Conservation (phyloP, 2,113 vertebrate species). For the Tylochromis polylepis region DNA sequence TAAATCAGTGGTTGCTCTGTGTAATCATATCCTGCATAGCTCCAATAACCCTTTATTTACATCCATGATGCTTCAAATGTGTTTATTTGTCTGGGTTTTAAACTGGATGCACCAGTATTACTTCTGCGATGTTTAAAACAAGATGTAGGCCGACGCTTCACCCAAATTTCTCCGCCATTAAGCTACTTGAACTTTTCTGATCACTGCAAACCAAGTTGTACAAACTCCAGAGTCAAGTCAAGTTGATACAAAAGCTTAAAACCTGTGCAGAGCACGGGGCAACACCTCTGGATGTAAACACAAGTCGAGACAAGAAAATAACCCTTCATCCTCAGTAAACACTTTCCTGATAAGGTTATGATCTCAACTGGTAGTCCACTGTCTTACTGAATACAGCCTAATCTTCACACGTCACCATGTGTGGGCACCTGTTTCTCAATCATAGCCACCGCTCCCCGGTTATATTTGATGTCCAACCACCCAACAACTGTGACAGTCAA, state of each 20-base stretch:
- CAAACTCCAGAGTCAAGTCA: neutral
- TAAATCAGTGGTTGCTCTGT: neutral
- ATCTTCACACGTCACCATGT: neutral
- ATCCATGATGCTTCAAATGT: neutral
- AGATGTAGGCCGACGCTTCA: neutral
- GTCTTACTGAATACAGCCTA: neutral
- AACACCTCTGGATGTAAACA: neutral
- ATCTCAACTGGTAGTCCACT: fast-evolving
- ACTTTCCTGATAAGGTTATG: too few species aligned
- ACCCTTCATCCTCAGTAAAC: neutral
- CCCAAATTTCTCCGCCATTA: neutral
- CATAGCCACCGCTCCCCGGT: too few species aligned
- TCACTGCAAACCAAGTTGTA: neutral
- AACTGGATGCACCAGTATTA: neutral
- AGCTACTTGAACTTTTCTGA: neutral
- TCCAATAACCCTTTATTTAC: neutral
- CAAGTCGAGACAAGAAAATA: neutral
- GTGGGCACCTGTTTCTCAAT: too few species aligned
- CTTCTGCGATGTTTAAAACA: neutral
- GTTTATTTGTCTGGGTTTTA: neutral
- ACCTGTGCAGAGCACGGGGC: neutral
- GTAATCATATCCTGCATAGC: neutral
- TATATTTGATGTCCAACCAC: too few species aligned
- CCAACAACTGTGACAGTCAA: too few species aligned
- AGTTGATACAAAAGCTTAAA: neutral